A percentile compares a stretch with the other conserved stretches of the same genome.
Evolutionary conservation across 2,888 invertebrate species (phyloP).

Genomic region (Ophioninae sp.): DNA sequence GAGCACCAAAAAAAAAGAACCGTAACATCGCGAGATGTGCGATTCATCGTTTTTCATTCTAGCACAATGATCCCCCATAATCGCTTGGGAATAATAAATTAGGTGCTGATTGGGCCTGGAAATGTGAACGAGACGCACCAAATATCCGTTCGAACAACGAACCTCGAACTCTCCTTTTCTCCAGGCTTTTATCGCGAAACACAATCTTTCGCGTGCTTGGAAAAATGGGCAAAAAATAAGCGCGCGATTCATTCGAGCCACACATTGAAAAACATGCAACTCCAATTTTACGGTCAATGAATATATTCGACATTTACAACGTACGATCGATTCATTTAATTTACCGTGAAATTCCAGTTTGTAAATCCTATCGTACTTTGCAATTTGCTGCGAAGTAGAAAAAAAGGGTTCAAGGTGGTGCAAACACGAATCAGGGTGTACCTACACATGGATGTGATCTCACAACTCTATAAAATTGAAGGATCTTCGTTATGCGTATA

Average conservation of each 20-base stretch:
- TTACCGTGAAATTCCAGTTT: background rate
- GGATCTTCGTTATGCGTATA: conserved; percentile 37
- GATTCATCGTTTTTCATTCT: conserved; percentile 23
- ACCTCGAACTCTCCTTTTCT: conserved; percentile 4
- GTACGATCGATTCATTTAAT: conserved; percentile 14
- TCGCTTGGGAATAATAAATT: conserved; percentile 27
- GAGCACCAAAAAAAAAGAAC: too few species aligned
- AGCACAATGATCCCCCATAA: conserved; percentile 35
- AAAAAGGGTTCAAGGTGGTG: background rate
- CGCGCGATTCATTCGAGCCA: background rate
- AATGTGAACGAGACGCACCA: background rate
- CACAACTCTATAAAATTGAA: conserved; percentile 1
- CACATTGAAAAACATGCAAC: background rate
- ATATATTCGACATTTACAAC: conserved; percentile 10
- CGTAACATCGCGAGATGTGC: background rate
- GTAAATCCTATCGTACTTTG: background rate
- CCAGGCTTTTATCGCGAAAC: background rate
- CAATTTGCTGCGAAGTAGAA: background rate
- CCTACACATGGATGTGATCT: background rate
- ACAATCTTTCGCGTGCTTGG: conserved; percentile 4
- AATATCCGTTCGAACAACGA: conserved; percentile 3
- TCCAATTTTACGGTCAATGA: conserved; percentile 24
- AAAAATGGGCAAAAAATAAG: background rate
- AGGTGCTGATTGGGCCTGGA: conserved; percentile 12
- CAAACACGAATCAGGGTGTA: background rate